Conservation (phyloP, 2,113 vertebrate genomes). For the Myodes glareolus region DNA sequence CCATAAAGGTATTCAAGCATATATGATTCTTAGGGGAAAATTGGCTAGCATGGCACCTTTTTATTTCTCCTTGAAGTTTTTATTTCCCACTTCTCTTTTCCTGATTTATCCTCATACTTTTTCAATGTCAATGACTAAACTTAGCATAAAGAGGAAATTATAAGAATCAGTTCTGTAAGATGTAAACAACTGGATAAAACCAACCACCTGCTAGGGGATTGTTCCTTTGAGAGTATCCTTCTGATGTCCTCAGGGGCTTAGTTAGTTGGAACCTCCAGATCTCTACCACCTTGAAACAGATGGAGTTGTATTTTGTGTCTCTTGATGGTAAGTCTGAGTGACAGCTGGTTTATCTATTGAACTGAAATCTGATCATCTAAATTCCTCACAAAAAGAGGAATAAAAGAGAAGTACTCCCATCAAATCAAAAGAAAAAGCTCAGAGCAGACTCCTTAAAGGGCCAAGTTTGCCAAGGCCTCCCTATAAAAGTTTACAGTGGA, state of each 20-base stretch:
- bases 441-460: neutral
- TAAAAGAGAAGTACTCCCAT: neutral
- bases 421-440: slow-evolving; percentile 25
- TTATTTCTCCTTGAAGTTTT: neutral
- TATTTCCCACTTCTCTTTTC: neutral
- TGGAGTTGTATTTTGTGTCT: neutral
- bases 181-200: slow-evolving; percentile 1
- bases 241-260: neutral
- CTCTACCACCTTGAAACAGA: neutral
- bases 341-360: slow-evolving; percentile 40
- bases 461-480: neutral
- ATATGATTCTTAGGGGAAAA: neutral
- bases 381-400: neutral
- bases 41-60: neutral
- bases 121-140: neutral
- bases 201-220: neutral
- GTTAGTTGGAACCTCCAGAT: neutral
- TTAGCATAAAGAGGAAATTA: slow-evolving; percentile 11
- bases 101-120: neutral
- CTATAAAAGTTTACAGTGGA: neutral
- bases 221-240: neutral
- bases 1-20: neutral
- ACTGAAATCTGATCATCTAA: slow-evolving; percentile 48
- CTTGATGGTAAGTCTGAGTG: neutral
- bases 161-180: neutral